Evolutionary conservation across 2,113 vertebrate species (phyloP).

Genomic region (Ranitomeya variabilis): DNA sequence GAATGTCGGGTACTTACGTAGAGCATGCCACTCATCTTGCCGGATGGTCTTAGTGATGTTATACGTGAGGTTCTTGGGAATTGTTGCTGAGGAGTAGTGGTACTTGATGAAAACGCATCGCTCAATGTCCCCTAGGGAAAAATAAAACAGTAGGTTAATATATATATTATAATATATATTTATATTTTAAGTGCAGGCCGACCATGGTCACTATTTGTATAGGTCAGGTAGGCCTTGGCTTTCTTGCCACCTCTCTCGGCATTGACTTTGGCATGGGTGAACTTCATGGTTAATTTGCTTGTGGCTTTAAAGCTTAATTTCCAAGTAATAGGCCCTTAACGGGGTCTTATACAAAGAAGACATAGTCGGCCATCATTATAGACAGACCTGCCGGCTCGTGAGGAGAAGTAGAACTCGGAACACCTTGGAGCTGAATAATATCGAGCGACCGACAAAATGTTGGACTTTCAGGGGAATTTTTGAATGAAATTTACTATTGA

Average conservation of each 20-base stretch:
- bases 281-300: too few relatives aligned
- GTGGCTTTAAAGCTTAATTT: too few relatives aligned
- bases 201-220: not conserved
- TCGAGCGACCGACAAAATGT: not conserved
- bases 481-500: not conserved
- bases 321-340: too few relatives aligned
- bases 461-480: not conserved
- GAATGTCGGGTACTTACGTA: constrained; percentile 84
- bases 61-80: constrained; percentile 96
- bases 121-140: constrained; percentile 76
- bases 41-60: constrained; percentile 99
- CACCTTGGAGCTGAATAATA: not conserved
- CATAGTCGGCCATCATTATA: not conserved
- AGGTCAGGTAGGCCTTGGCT: not conserved
- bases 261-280: too few relatives aligned
- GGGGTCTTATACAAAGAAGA: not conserved
- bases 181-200: not conserved
- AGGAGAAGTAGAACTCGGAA: not conserved
- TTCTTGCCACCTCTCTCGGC: not conserved
- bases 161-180: not conserved
- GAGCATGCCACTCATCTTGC: constrained; percentile 97
- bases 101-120: constrained; percentile 96
- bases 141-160: not conserved
- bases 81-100: constrained; percentile 94
- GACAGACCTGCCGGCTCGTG: not conserved